Evolutionary conservation across 2,113 vertebrate genomes (phyloP).

Genomic region (Planiliza haematocheilus): DNA sequence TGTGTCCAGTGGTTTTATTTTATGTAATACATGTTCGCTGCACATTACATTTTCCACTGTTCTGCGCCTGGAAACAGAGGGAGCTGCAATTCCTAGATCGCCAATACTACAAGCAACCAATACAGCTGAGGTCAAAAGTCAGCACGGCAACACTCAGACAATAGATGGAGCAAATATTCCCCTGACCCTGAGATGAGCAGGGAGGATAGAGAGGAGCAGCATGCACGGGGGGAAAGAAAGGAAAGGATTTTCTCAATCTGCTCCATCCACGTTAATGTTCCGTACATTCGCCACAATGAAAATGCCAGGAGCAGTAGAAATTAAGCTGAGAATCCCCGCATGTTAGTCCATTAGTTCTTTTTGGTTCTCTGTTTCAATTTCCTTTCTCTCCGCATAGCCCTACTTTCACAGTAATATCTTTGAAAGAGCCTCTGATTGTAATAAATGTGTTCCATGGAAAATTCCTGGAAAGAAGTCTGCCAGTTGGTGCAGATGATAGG

Average conservation of each 20-base stretch:
- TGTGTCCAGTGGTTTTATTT: too few species aligned
- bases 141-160: constrained; percentile 64
- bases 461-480: too few species aligned
- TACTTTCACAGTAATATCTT: too few species aligned
- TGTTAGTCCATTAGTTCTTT: too few species aligned
- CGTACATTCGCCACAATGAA: neutral
- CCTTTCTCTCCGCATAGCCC: too few species aligned
- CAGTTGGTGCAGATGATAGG: too few species aligned
- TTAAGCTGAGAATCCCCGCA: too few species aligned
- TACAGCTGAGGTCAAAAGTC: constrained; percentile 72
- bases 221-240: neutral
- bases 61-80: constrained; percentile 35
- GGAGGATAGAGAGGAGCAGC: neutral
- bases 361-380: too few species aligned
- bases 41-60: neutral
- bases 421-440: too few species aligned
- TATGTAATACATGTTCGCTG: neutral
- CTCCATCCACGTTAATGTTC: neutral
- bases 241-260: neutral
- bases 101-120: constrained; percentile 51
- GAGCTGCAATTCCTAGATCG: constrained; percentile 50
- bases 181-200: constrained; percentile 44
- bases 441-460: too few species aligned
- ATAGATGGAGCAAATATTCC: constrained; percentile 71
- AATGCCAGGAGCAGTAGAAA: neutral